Conservation (phyloP, 2,888 invertebrate species). For the Leucozona laternaria region DNA sequence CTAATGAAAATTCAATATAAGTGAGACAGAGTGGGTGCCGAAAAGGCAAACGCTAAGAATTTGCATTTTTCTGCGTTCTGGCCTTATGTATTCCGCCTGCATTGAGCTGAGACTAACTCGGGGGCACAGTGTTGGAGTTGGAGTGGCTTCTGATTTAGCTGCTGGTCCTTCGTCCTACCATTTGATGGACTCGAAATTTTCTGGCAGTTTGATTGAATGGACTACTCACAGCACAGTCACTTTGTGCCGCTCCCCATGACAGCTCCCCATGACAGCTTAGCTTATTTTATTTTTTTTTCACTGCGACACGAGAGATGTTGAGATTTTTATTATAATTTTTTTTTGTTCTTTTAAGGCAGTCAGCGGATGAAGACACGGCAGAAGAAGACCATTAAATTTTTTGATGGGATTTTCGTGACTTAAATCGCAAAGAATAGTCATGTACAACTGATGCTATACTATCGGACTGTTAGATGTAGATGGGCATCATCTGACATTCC, state of each 20-base stretch:
- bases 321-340: constrained; percentile 38
- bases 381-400: constrained; percentile 71
- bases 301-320: constrained; percentile 39
- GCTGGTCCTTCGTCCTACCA: constrained; percentile 28
- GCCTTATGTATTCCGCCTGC: constrained; percentile 43
- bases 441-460: constrained; percentile 45
- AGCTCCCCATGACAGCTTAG: constrained; percentile 28
- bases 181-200: constrained; percentile 64
- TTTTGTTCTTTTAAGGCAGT: constrained; percentile 22
- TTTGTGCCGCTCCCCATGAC: constrained; percentile 37
- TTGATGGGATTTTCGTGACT: constrained; percentile 76
- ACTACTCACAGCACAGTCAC: constrained; percentile 63
- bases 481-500: constrained; percentile 57
- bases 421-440: constrained; percentile 64
- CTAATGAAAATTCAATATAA: constrained; percentile 43
- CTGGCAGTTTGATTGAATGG: constrained; percentile 71
- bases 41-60: constrained; percentile 24
- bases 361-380: constrained; percentile 67
- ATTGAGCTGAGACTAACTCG: constrained; percentile 15
- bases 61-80: constrained; percentile 40
- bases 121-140: not conserved
- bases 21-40: constrained; percentile 2
- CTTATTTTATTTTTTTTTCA: constrained; percentile 9
- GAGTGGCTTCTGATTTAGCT: not conserved
- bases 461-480: no score